Base-by-base conservation (phyloP, 2,797 vertebrate genomes). In the Lagorchestes hirsutus region DNA sequence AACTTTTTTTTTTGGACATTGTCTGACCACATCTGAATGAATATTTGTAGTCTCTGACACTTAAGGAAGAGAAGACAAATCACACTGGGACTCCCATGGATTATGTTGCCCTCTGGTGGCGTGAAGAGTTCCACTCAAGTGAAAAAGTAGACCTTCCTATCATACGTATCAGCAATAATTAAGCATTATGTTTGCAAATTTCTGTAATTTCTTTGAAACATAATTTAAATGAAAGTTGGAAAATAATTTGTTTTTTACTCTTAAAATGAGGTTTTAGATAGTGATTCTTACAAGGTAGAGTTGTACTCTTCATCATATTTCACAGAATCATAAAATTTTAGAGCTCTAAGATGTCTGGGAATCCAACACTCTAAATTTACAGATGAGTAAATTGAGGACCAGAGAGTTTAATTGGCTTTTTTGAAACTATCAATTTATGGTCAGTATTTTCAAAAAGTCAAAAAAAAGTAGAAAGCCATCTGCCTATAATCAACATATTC, bases 91-190 rank as follows among this genome's bases (percentile, higher is more conserved):
- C 74, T 95, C 94, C 92, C 58, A 93, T 62, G 91, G 95, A 92
- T 91, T 93, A 97, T 57, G 59, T 55, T 96, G 97, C 97, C 97
- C 97, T 96, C 98, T 97, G 40, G 95, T 97, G 98, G 96, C 54
- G 34, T 8, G 0, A 93, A 92, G 92, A 34, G 94, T 93, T 95
- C 54, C 94, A 57, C 0, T 18, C 93, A 74, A 52, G 9, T 74
- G 11, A 67, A 67, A 67, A 74, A n/a, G 92, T 54, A 91, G 56
- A 74, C 22, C 16, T 1, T 0, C 12, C 87, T 91, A 11, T 54
- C 14, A 18, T 4, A 28, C 0, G 27, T 27, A 91, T 27, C 14
- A 58, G 3, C n/a, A 56, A 94, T 55, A 92, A 93, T 87, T 55
- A 5, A 95, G 93, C 92, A 91, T 90, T 67, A 56, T 82, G 40